These are phyloP conservation scores for Hypolimnas misippus DNA, from an alignment of 2,888 invertebrate species.

Conservation along the genomic window DNA sequence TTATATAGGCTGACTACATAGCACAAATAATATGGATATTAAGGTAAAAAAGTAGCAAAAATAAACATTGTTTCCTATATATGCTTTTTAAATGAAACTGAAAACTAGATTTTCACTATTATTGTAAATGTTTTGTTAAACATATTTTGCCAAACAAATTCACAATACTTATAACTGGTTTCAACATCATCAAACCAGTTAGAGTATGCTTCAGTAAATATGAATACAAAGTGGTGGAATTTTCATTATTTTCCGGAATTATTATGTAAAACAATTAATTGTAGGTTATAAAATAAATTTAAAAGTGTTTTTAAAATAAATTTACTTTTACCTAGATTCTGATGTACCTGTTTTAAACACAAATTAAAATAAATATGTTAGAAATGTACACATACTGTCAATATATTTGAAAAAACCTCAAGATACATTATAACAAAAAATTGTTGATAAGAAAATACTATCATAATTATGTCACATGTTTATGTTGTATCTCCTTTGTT, in stretches of 20 bases:
- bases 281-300: not conserved
- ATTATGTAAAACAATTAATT: not conserved
- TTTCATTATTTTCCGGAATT: not conserved
- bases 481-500: not conserved
- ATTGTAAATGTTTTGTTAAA: not conserved
- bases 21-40: not conserved
- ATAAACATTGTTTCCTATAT: too few relatives aligned
- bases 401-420: not conserved
- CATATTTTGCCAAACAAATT: not conserved
- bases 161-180: constrained; percentile 9
- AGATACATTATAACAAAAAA: too few relatives aligned
- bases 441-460: not conserved
- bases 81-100: too few relatives aligned
- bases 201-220: constrained; percentile 26
- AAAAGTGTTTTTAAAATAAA: not conserved
- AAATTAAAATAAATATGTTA: not conserved
- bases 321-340: too few relatives aligned
- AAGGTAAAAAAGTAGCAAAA: not conserved
- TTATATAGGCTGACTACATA: not conserved
- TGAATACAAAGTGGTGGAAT: not conserved
- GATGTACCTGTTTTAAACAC: not conserved
- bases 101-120: too few relatives aligned
- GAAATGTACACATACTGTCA: not conserved
- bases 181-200: constrained; percentile 21
- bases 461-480: constrained; percentile 8